Evolutionary conservation across 2,888 invertebrate genomes (phyloP).

Genomic region (Athalia circularis): DNA sequence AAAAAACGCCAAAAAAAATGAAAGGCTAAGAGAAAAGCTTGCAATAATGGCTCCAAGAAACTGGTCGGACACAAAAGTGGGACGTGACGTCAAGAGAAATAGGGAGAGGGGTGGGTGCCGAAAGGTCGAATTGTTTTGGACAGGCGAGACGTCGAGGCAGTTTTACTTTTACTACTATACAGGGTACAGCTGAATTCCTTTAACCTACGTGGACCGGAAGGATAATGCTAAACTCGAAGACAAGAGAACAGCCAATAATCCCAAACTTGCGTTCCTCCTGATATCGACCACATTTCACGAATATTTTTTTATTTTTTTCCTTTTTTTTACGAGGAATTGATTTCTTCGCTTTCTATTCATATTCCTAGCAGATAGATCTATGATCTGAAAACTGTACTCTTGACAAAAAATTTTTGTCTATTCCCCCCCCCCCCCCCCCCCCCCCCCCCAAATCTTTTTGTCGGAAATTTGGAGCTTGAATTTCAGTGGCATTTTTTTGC

Average conservation of each 20-base stretch:
- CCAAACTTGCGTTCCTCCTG: not conserved
- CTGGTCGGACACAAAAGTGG: constrained; percentile 11
- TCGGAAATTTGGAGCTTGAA: too few species aligned
- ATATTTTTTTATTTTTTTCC: not conserved
- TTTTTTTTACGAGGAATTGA: not conserved
- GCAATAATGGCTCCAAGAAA: constrained; percentile 24
- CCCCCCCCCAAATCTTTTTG: too few species aligned
- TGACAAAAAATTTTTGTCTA: too few species aligned
- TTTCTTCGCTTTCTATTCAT: too few species aligned
- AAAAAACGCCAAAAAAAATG: not conserved
- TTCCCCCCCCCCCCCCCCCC: too few species aligned
- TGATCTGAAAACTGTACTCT: too few species aligned
- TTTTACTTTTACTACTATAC: too few species aligned
- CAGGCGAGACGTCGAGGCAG: constrained; percentile 13
- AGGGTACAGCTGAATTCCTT: constrained; percentile 7
- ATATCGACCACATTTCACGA: not conserved
- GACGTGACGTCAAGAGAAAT: constrained; percentile 1
- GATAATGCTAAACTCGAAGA: not conserved
- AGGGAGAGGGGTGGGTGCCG: not conserved
- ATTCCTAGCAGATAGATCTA: too few species aligned
- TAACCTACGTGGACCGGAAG: constrained; percentile 25
- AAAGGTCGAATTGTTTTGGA: constrained; percentile 29
- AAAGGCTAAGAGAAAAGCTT: not conserved
- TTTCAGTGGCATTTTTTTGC: too few species aligned
- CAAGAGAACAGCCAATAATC: constrained; percentile 11